phyloP scores from a whole-genome alignment of 2,797 vertebrate genomes.

The Enoplosus armatus region DNA sequence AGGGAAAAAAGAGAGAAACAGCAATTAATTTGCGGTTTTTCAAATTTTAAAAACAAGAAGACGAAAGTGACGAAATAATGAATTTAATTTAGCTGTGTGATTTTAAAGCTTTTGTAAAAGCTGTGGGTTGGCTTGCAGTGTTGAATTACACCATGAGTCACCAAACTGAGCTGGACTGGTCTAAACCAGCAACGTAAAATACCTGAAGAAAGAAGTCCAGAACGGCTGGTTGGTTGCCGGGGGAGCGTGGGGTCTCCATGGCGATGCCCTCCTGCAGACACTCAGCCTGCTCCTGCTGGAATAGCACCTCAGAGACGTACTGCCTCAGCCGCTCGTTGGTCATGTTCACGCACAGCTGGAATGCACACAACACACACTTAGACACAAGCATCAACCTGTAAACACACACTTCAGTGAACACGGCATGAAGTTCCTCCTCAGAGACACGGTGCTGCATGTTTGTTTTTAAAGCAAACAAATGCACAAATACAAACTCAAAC shows the following conservation, averaged over 20 bases:
- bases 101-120: conserved; percentile 12
- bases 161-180: conserved; percentile 40
- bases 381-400: conserved; percentile 29
- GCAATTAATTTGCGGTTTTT: not conserved
- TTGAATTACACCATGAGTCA: conserved; percentile 4
- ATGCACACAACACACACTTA: conserved; percentile 59
- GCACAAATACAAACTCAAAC: conserved; percentile 35
- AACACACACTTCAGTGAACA: conserved; percentile 45
- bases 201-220: conserved; percentile 98
- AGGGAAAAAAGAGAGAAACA: not conserved
- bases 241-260: conserved; percentile 91
- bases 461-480: conserved; percentile 53
- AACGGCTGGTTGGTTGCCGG: conserved; percentile 87
- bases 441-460: conserved; percentile 42
- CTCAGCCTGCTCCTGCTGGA: conserved; percentile 94
- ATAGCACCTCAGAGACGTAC: conserved; percentile 93
- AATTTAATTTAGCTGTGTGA: not conserved
- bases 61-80: not conserved
- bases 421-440: conserved; percentile 30
- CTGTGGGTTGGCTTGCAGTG: not conserved
- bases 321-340: conserved; percentile 95
- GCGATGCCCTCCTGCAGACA: conserved; percentile 94
- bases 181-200: conserved; percentile 72
- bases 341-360: conserved; percentile 97
- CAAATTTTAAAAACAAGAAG: too few species aligned